A percentile compares a stretch with the other conserved stretches of the same genome.
phyloP scores from a whole-genome alignment of 2,113 vertebrate species.

The Stegostoma tigrinum region DNA sequence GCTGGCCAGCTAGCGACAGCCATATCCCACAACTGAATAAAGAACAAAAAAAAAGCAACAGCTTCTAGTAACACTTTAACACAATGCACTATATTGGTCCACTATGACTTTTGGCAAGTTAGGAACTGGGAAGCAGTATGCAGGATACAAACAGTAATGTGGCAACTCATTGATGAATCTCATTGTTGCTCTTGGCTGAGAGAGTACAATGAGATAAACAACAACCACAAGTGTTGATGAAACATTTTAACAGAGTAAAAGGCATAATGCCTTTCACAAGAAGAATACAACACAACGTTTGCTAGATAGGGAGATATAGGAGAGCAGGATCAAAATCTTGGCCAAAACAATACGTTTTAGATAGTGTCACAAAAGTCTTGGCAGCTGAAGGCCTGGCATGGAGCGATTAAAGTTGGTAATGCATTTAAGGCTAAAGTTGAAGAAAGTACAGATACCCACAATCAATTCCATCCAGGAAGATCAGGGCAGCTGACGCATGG shows the following conservation, averaged over 20 bases:
- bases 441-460: too few species aligned
- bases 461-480: too few species aligned
- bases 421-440: too few species aligned
- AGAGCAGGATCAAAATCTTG: not conserved
- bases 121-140: not conserved
- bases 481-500: too few species aligned
- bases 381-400: not conserved
- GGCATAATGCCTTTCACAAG: not conserved
- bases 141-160: not conserved
- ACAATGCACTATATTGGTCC: not conserved
- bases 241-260: not conserved
- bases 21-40: too few species aligned
- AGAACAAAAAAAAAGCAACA: not conserved
- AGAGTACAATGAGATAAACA: not conserved
- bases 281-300: not conserved
- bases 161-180: not conserved
- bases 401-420: not conserved
- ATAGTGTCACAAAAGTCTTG: too few species aligned
- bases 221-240: not conserved
- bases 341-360: too few species aligned
- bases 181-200: too few species aligned
- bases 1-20: too few species aligned
- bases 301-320: not conserved
- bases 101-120: not conserved
- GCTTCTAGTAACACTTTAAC: not conserved